These are phyloP conservation scores for Potamarius usumacintae DNA, from an alignment of 2,113 vertebrate genomes.

Conservation along the genomic window DNA sequence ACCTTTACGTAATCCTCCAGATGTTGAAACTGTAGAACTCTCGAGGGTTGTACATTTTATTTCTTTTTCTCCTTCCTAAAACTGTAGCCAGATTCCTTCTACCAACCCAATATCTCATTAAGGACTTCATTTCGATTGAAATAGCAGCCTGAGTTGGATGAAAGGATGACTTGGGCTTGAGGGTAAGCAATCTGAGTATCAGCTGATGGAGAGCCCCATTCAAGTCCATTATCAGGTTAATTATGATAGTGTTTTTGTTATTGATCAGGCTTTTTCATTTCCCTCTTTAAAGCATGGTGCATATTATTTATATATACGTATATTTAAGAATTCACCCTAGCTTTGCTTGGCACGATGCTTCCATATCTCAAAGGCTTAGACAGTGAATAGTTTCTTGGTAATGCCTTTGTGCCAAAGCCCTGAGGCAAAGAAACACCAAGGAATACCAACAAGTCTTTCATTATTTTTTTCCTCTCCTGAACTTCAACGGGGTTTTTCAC, in stretches of 20 bases:
- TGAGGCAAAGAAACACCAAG: constrained; percentile 55
- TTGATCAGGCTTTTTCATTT: constrained; percentile 21
- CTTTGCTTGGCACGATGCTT: constrained; percentile 39
- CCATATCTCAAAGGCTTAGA: constrained; percentile 19
- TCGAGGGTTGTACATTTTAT: background rate
- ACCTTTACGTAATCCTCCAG: background rate
- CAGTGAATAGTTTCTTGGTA: constrained; percentile 48
- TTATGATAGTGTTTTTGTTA: constrained; percentile 16
- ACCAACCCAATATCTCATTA: background rate
- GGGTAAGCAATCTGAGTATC: background rate
- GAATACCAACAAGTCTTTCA: constrained; percentile 61
- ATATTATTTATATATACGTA: background rate
- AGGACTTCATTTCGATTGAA: background rate
- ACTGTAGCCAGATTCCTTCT: too few species aligned
- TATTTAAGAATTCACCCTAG: background rate
- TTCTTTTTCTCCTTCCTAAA: constrained; percentile 1
- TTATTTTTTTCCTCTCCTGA: constrained; percentile 60
- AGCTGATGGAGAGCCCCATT: background rate
- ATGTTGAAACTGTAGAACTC: background rate
- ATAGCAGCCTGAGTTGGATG: background rate
- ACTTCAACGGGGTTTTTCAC: constrained; percentile 56
- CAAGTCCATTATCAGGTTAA: background rate
- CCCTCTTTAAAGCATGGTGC: background rate
- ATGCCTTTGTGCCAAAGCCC: constrained; percentile 40
- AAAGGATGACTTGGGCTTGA: background rate